Evolutionary conservation across 2,797 vertebrate genomes (phyloP), one percentile per base, ranked within the genome.

Genomic region (Urocyon cinereoargenteus): DNA sequence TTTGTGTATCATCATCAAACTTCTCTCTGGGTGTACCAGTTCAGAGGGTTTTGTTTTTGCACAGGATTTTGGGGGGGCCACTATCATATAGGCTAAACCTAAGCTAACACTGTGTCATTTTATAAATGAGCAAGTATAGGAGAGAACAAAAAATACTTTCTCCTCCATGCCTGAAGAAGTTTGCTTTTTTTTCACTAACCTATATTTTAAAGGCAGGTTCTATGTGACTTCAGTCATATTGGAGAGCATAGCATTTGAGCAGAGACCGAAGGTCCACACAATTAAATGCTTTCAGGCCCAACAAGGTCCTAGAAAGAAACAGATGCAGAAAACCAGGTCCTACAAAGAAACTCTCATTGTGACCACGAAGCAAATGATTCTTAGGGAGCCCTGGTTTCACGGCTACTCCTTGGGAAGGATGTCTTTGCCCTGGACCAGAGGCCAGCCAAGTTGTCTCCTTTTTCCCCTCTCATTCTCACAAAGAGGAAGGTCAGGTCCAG

Each of bases 141-240:
- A 89, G 13, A 96, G 14, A 91, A 86, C 88, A 68, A 94, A 94
- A 92, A 95, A 77, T 72, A 51, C 3, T 36, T 85, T 75, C 49
- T 92, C 59, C 90, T 96, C 75, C n/a, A 57, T 51, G 18, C 13
- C n/a, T 55, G 19, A 89, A 94, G 83, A 94, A 64, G 45, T 18
- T 96, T 77, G 24, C 14, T 66, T n/a, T 49, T 79, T 96, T 95
- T 92, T 75, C 82, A 90, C 64, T 55, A 94, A 22, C 53, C 57
- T 51, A 19, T 53, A 72, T 81, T 95, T 96, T 89, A 66, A 96
- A 36, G 79, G 19, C 21, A 31, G 11, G 19, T 81, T 86, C 73
- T 40, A 62, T 61, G 16, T 62, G 85, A 26, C 62, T 10, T 45
- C 87, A 57, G 34, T 72, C 59, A 64, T 88, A 81, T 68, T 61